Conservation (phyloP, 1,140 invertebrate species). For the Euura saliciscinereae region DNA sequence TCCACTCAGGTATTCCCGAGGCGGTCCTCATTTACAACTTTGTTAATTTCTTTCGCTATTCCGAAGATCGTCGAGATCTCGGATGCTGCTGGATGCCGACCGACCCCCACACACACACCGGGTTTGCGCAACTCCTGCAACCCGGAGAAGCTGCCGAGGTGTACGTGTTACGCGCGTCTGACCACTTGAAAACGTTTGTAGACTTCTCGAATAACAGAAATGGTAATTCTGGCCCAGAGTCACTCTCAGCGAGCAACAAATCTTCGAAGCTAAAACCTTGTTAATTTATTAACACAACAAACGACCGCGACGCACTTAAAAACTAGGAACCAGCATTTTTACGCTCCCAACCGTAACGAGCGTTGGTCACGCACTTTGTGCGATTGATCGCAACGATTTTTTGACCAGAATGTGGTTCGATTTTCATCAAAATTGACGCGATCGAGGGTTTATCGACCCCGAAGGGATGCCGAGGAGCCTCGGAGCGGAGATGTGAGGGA, state of each 20-base stretch:
- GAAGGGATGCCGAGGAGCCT: no score
- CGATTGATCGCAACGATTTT: no score
- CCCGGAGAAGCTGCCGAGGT: neutral
- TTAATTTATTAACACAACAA: neutral
- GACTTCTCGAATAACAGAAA: conserved; percentile 6
- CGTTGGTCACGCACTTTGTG: no score
- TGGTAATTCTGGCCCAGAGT: neutral
- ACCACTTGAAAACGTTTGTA: neutral
- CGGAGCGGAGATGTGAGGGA: no score
- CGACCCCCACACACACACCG: neutral
- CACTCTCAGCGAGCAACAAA: no score
- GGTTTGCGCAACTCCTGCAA: neutral
- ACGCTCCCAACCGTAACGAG: no score
- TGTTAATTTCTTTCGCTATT: conserved; percentile 32
- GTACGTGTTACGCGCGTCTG: no score
- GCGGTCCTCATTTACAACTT: conserved; percentile 32
- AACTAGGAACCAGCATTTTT: no score
- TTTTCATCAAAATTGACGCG: no score
- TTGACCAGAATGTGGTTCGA: no score
- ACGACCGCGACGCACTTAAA: no score
- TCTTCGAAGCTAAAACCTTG: neutral
- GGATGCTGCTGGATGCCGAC: neutral
- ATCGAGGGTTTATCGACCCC: no score
- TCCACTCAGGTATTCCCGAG: conserved; percentile 27
- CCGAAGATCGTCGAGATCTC: neutral